Evolutionary conservation across 2,113 vertebrate species (phyloP), one percentile per base, ranked within the genome.

Genomic region (Bubo bubo): DNA sequence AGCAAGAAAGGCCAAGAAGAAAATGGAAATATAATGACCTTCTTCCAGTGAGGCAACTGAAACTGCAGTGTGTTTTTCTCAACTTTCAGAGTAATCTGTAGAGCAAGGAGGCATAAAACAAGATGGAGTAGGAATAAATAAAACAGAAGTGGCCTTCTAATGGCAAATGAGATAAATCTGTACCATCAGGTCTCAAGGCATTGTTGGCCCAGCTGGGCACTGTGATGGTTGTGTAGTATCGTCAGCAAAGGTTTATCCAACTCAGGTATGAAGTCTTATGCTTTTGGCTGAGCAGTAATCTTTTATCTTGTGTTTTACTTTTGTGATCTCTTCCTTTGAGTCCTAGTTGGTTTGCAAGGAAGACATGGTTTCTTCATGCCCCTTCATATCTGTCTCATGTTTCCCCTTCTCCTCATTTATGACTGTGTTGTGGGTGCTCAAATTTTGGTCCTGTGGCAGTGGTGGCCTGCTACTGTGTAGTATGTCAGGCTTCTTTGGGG

Each of bases 21-120:
- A 93, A 96, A 94, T 49, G 41, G 47, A 50, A 90, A 35, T 32
- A 60, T 35, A 94, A 76, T 68, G 62, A 90, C 80, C 56, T 96
- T 96, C 85, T 16, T 86, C 43, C 70, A 72, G 11, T 32, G 77
- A 85, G 17, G 47, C 58, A 89, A 45, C 63, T 28, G 56, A 89
- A 92, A 63, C 12, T 39, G 14, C 50, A 26, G 21, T 26, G 28
- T 22, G 17, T 30, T 93, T 88, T 77, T 79, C 76, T 71, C 37
- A 47, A 41, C 52, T 91, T 50, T 21, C 63, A 64, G 45, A 79
- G 37, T 45, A n/a, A 45, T n/a, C 24, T 56, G 23, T 75, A 75
- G 19, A 70, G 22, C 45, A 64, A 37, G 49, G n/a, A 93, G 22
- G 30, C 19, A 79, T 58, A 53, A 86, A 75, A 45, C 12, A 72